Conservation (phyloP, 2,113 vertebrate species). For the Nycticryphes semicollaris region DNA sequence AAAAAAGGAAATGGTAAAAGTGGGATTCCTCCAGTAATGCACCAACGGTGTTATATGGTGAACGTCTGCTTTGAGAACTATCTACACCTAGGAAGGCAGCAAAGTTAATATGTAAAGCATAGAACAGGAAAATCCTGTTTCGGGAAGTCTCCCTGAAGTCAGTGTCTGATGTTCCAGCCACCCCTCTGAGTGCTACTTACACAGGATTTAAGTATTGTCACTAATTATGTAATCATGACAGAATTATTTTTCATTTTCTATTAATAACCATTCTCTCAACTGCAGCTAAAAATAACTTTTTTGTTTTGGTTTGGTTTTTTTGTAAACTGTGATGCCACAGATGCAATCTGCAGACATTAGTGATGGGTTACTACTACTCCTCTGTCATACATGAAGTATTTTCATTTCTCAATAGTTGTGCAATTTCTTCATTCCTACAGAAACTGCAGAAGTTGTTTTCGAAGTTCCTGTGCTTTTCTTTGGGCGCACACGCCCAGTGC, state of each 20-base stretch:
- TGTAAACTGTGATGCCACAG: not conserved
- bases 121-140: not conserved
- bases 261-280: not conserved
- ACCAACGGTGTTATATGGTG: not conserved
- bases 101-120: not conserved
- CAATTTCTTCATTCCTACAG: not conserved
- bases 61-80: not conserved
- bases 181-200: not conserved
- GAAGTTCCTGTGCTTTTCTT: not conserved
- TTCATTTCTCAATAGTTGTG: not conserved
- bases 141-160: not conserved
- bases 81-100: not conserved
- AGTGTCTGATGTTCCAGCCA: not conserved
- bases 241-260: not conserved
- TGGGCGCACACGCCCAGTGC: not conserved
- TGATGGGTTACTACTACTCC: not conserved
- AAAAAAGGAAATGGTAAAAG: not conserved
- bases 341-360: not conserved
- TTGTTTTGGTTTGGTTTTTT: not conserved
- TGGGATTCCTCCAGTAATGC: not conserved
- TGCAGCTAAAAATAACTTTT: not conserved
- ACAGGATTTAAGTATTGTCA: not conserved
- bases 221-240: not conserved
- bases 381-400: not conserved
- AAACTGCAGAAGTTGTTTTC: not conserved